Evolutionary conservation across 2,888 invertebrate genomes (phyloP), one percentile per base, ranked within the genome.

Genomic region (Hirtodrosophila confusa): DNA sequence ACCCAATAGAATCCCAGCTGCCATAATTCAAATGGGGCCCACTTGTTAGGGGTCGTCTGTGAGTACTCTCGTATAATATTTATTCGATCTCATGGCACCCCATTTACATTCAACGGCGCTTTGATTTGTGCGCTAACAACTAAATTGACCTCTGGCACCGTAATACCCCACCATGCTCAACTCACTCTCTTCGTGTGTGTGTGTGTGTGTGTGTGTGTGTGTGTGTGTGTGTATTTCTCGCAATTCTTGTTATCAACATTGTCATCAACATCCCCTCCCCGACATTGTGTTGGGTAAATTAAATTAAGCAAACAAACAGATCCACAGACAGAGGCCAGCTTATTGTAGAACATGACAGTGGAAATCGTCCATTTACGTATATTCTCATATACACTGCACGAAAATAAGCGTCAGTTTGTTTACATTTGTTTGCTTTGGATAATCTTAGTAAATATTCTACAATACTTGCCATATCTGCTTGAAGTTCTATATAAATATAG

Each of bases 301-400:
- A 75, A 82, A 87, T 82, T 82, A 87, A 82, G 78, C 75, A 73
- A 73, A 69, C 80, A 86, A 79, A 70, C 80, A 73, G 54, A 69
- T 62, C 41, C 54, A 53, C 67, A 61, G 47, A 60, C 58, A 51
- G 58, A 60, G 65, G 57, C 44, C 71, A 66, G 76, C 71, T 66
- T 62, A 74, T 73, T 73, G 73, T 76, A 39, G 44, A 44, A 75
- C 56, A 70, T 60, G 70, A 75, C 60, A 54, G 57, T 65, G 56
- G 54, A 61, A 65, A 57, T 75, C 71, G 57, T 65, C 50, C 73
- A 71, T 74, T 76, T 76, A 74, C 76, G 61, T 57, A 65, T 40
- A 23, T 37, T 41, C n/a, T 12, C 27, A 3, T n/a, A 8, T 63
- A 24, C 76, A 72, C 72, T 37, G 39, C 11, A 53, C 49, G 56